Evolutionary conservation across 1,140 invertebrate species (phyloP).

Genomic region (Apis mellifera): DNA sequence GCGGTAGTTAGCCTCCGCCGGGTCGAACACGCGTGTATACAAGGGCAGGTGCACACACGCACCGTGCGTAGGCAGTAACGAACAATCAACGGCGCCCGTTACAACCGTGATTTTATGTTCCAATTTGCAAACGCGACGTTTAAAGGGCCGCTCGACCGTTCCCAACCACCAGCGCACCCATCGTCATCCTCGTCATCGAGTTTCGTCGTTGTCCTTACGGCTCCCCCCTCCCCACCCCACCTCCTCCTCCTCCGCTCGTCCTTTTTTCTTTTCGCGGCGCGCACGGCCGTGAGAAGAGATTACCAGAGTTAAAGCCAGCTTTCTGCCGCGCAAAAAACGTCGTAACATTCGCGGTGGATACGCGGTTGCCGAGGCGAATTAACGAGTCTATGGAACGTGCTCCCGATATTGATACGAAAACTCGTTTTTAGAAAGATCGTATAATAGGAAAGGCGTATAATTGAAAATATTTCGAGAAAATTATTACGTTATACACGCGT

Average conservation of each 20-base stretch:
- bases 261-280: neutral
- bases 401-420: neutral
- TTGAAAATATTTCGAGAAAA: neutral
- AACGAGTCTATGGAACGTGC: neutral
- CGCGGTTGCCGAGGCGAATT: constrained; percentile 20
- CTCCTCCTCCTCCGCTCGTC: no score
- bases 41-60: constrained; percentile 39
- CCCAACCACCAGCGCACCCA: constrained; percentile 31
- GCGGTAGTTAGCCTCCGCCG: constrained; percentile 65
- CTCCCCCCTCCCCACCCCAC: neutral
- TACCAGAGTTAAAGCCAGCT: constrained; percentile 2
- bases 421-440: neutral
- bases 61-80: constrained; percentile 74
- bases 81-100: constrained; percentile 75
- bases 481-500: neutral
- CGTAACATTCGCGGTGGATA: constrained; percentile 21
- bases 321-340: neutral
- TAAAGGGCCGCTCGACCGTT: constrained; percentile 69
- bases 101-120: constrained; percentile 78
- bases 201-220: constrained; percentile 22
- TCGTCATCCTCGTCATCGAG: constrained; percentile 25
- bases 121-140: constrained; percentile 78
- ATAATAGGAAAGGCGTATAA: neutral
- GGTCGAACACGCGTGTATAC: neutral
- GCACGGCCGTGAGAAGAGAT: constrained; percentile 42